Evolutionary conservation across 2,113 vertebrate genomes (phyloP).

Genomic region (Vireo altiloquus): DNA sequence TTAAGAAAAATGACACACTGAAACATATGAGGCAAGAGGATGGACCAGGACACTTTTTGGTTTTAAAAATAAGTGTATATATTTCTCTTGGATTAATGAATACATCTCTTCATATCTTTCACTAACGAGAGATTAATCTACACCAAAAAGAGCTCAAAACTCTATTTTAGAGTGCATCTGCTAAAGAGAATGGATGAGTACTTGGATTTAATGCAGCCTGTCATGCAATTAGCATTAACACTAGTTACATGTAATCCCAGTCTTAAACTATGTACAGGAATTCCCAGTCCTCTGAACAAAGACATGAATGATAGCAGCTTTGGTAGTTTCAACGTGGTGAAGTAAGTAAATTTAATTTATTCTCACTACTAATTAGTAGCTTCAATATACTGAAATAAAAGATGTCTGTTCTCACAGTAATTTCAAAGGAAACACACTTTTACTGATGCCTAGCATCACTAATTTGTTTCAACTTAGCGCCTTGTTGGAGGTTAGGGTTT

Average conservation of each 20-base stretch:
- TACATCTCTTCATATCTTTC: neutral
- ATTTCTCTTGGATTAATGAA: neutral
- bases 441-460: neutral
- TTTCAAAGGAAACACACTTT: neutral
- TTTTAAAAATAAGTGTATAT: neutral
- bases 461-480: neutral
- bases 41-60: neutral
- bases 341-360: neutral
- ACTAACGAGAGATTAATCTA: neutral
- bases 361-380: neutral
- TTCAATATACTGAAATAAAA: neutral
- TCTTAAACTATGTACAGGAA: neutral
- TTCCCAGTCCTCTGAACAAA: slow-evolving; percentile 9
- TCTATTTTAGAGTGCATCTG: neutral
- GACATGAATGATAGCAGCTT: neutral
- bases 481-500: neutral
- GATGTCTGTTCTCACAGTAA: neutral
- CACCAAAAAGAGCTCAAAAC: neutral
- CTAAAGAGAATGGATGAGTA: neutral
- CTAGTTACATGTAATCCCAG: slow-evolving; percentile 39
- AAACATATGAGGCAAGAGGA: neutral
- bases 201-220: slow-evolving; percentile 18
- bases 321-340: neutral
- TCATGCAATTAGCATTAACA: slow-evolving; percentile 44
- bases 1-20: neutral